Evolutionary conservation across 30 jellyfish, hydroid and myxozoan species (phyloP).

Genomic region (Phacellophora camtschatica): DNA sequence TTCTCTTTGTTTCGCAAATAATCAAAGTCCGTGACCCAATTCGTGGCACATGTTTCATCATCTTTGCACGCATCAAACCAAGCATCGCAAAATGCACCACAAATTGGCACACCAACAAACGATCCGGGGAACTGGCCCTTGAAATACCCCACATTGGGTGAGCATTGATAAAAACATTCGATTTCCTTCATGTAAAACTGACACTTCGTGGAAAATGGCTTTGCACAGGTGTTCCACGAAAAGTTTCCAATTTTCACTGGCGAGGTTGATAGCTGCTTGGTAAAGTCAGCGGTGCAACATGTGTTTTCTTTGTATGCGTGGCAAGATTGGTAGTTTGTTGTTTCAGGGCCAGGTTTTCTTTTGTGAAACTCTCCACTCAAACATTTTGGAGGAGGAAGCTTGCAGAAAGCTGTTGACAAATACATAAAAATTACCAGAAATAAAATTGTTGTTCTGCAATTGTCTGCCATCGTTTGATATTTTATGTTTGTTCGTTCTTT

Average conservation of each 20-base stretch:
- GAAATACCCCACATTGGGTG: conserved; percentile 85
- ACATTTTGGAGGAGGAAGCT: conserved; percentile 20
- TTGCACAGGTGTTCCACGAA: conserved; percentile 63
- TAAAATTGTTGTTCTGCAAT: no score
- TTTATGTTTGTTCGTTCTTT: no score
- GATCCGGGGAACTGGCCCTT: conserved; percentile 68
- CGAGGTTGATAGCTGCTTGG: conserved; percentile 30
- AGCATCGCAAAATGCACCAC: conserved; percentile 68
- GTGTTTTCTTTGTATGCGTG: conserved; percentile 52
- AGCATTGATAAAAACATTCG: conserved; percentile 79
- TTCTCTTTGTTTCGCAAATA: neutral
- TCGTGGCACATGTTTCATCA: conserved; percentile 65
- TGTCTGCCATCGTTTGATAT: no score
- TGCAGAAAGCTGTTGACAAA: neutral
- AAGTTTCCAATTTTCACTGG: conserved; percentile 67
- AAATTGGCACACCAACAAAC: conserved; percentile 66
- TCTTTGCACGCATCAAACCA: conserved; percentile 79
- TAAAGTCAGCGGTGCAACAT: conserved; percentile 73
- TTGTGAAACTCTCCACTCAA: conserved; percentile 59
- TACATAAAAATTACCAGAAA: neutral
- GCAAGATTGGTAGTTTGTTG: conserved; percentile 57
- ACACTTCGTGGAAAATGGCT: conserved; percentile 10
- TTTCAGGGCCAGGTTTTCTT: conserved; percentile 55
- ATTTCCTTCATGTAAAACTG: conserved; percentile 60
- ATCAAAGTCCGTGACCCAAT: conserved; percentile 69